Evolutionary conservation across 2,888 invertebrate genomes (phyloP).

Genomic region (Torymus auratus): DNA sequence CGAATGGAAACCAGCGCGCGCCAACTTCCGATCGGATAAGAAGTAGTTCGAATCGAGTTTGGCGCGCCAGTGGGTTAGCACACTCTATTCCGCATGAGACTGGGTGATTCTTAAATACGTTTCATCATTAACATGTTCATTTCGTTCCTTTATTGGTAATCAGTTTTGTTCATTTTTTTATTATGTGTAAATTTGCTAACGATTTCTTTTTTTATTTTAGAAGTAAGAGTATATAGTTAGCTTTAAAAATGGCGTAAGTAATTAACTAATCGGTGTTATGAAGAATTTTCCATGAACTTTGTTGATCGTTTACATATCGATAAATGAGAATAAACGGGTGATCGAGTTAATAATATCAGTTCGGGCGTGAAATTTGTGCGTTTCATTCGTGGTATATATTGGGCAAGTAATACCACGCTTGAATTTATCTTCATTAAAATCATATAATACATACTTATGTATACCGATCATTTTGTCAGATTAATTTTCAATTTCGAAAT

Average conservation of each 20-base stretch:
- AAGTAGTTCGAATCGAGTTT: constrained; percentile 52
- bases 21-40: constrained; percentile 16
- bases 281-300: too few relatives aligned
- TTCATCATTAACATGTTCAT: constrained; percentile 45
- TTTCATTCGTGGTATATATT: too few relatives aligned
- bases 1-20: neutral
- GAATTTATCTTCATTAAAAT: constrained; percentile 23
- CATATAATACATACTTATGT: neutral
- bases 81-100: neutral
- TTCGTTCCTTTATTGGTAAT: constrained; percentile 23
- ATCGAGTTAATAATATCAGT: too few relatives aligned
- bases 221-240: too few relatives aligned
- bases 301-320: too few relatives aligned
- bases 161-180: constrained; percentile 50
- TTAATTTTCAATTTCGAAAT: constrained; percentile 2
- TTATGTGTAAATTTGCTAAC: too few relatives aligned
- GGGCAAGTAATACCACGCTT: neutral
- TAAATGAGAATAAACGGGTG: too few relatives aligned
- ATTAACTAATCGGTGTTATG: too few relatives aligned
- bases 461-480: constrained; percentile 3
- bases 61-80: constrained; percentile 6
- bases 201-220: too few relatives aligned
- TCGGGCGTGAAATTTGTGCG: neutral
- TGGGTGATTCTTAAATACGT: constrained; percentile 5
- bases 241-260: too few relatives aligned